A percentile compares a stretch with the other conserved stretches of the same genome.
Conservation (phyloP, 2,113 vertebrate species). For the Numida meleagris region DNA sequence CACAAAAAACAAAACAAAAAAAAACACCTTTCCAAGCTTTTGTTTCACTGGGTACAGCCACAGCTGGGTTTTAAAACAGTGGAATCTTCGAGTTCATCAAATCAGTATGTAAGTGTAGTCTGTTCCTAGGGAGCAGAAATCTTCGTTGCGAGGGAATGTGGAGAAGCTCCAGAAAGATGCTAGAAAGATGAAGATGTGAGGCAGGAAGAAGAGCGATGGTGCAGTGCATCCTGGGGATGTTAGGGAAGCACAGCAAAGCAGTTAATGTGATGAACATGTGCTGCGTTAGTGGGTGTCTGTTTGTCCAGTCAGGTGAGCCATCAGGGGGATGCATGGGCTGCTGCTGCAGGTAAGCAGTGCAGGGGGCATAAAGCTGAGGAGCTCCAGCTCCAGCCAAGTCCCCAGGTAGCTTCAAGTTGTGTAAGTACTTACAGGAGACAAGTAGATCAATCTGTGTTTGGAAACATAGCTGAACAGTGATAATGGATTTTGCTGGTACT, state of each 20-base stretch:
- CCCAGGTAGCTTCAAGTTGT: background rate
- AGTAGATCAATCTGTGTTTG: background rate
- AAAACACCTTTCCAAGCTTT: background rate
- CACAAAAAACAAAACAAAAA: background rate
- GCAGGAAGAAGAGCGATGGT: background rate
- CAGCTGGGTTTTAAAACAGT: slow-evolving; percentile 20
- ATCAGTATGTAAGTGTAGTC: background rate
- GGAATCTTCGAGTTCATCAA: background rate
- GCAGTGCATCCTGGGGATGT: background rate
- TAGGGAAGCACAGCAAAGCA: background rate
- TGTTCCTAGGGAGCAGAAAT: background rate
- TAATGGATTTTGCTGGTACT: background rate
- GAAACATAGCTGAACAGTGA: background rate
- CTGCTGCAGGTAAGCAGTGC: background rate
- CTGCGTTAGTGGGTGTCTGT: background rate
- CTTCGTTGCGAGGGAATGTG: background rate
- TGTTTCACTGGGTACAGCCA: slow-evolving; percentile 28
- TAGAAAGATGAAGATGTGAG: background rate
- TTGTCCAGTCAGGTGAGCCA: background rate
- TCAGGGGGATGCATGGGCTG: background rate
- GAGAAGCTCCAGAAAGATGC: rapidly evolving
- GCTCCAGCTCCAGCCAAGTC: background rate
- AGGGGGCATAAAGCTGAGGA: rapidly evolving
- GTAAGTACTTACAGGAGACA: background rate
- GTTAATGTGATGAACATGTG: rapidly evolving